Evolutionary conservation across 1,140 invertebrate species (phyloP).

Genomic region (Mamestra configurata): DNA sequence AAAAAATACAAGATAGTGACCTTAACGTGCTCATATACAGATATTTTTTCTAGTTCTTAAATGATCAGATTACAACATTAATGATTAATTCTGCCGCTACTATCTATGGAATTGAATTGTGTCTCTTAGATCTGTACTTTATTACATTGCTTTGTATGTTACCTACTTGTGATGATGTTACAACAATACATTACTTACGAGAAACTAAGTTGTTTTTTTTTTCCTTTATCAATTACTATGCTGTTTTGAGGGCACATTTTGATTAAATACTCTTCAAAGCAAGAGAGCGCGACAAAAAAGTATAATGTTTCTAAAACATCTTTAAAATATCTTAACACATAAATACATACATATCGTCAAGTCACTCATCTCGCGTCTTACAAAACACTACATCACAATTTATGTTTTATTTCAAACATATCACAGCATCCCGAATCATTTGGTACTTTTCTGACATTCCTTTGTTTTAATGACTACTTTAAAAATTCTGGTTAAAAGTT

Average conservation of each 20-base stretch:
- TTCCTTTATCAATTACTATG: not conserved
- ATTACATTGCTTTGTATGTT: not conserved
- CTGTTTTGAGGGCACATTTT: not conserved
- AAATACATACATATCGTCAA: slow-evolving; percentile 21
- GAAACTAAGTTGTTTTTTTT: slow-evolving; percentile 26
- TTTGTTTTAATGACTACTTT: slow-evolving; percentile 29
- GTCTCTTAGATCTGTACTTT: slow-evolving; percentile 26
- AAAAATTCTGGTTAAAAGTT: slow-evolving; percentile 17
- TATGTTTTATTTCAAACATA: slow-evolving; percentile 65
- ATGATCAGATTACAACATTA: slow-evolving; percentile 28
- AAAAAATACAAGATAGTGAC: slow-evolving; percentile 20
- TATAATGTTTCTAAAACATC: slow-evolving; percentile 45
- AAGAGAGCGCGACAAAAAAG: not conserved
- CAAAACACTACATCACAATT: slow-evolving; percentile 59
- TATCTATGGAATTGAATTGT: not conserved
- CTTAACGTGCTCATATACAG: slow-evolving; percentile 35
- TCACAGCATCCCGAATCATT: slow-evolving; percentile 64
- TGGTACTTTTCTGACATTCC: slow-evolving; percentile 55
- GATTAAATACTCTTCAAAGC: slow-evolving; percentile 3
- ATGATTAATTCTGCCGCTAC: slow-evolving; percentile 15
- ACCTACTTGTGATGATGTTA: slow-evolving; percentile 15
- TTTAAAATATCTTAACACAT: slow-evolving; percentile 27
- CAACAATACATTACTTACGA: slow-evolving; percentile 18
- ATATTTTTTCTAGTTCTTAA: slow-evolving; percentile 25
- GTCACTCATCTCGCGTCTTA: slow-evolving; percentile 40